Conservation (phyloP, 2,113 vertebrate species). For the Centropus unirufus region DNA sequence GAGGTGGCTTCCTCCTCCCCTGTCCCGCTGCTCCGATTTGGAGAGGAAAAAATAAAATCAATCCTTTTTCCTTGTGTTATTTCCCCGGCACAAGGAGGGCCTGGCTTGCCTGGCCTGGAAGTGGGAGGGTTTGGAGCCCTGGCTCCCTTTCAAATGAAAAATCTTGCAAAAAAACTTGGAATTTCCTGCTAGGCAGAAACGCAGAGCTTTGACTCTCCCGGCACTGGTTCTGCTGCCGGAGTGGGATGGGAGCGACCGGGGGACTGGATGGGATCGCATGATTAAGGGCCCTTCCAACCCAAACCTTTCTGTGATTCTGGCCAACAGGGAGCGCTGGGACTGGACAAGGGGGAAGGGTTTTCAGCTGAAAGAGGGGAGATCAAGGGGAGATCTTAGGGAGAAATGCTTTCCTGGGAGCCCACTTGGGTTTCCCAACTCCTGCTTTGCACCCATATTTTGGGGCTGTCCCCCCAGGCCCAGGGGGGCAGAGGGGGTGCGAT, state of each 20-base stretch:
- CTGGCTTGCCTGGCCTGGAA: neutral
- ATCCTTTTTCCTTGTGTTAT: neutral
- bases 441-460: neutral
- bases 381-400: too few relatives aligned
- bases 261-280: neutral
- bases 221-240: neutral
- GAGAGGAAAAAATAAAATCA: neutral
- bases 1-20: neutral
- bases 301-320: too few relatives aligned
- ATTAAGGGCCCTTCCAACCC: too few relatives aligned
- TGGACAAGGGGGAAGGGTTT: too few relatives aligned
- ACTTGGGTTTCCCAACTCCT: neutral
- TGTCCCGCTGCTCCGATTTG: neutral
- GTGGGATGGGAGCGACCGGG: neutral
- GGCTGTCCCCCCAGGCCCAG: neutral
- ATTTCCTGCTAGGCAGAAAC: conserved; percentile 41
- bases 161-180: neutral
- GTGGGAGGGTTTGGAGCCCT: neutral
- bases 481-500: neutral
- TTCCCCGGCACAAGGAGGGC: neutral
- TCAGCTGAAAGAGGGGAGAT: too few relatives aligned
- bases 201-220: neutral
- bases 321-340: too few relatives aligned
- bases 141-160: neutral
- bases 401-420: neutral